Evolutionary conservation across 2,797 vertebrate genomes (phyloP).

Genomic region (Loris lydekkerianus): DNA sequence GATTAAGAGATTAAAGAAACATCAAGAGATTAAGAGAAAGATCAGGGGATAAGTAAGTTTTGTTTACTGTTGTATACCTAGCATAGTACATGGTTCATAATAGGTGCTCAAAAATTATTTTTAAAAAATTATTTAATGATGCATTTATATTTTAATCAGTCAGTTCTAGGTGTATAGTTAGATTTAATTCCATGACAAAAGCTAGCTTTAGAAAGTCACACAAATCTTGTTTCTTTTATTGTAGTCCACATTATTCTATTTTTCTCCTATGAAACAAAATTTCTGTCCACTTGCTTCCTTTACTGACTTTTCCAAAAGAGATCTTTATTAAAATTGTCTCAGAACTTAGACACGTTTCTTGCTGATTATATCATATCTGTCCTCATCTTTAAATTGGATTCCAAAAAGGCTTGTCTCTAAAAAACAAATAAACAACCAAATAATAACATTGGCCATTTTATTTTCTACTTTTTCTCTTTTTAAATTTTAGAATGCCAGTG

Average conservation of each 20-base stretch:
- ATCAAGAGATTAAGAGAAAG: neutral
- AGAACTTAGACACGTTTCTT: neutral
- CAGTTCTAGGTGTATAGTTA: neutral
- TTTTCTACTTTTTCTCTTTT: neutral
- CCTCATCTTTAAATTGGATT: slow-evolving; percentile 18
- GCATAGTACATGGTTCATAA: neutral
- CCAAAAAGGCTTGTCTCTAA: neutral
- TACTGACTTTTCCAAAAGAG: neutral
- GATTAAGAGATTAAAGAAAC: too few relatives aligned
- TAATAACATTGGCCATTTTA: neutral
- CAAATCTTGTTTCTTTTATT: neutral
- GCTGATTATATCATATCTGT: neutral
- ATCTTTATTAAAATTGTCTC: neutral
- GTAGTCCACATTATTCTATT: neutral
- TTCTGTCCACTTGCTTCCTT: neutral
- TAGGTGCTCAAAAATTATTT: neutral
- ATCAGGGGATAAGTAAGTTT: neutral
- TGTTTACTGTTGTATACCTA: neutral
- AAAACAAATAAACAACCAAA: neutral
- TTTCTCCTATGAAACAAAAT: neutral
- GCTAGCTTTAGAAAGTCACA: slow-evolving; percentile 28
- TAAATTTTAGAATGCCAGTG: neutral
- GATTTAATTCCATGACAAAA: slow-evolving; percentile 5
- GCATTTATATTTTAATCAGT: neutral
- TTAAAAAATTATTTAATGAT: slow-evolving; percentile 24